phyloP scores from a whole-genome alignment of 2,888 invertebrate genomes.

The Netelia fuscicornis region DNA sequence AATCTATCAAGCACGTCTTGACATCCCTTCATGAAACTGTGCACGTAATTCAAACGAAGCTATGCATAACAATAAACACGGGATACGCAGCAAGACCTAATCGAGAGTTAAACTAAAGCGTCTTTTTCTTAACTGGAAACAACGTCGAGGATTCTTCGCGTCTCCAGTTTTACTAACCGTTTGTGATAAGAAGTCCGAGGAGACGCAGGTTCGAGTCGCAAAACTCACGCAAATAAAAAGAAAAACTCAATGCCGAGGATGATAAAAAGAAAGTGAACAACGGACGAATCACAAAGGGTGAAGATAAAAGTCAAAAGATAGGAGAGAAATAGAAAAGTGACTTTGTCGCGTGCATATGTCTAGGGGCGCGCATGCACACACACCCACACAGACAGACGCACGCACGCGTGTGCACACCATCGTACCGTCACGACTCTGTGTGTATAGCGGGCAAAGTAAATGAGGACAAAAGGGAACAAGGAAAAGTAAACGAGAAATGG shows the following conservation, averaged over 20 bases:
- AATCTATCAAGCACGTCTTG: too few relatives aligned
- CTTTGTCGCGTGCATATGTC: slow-evolving; percentile 32
- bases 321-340: slow-evolving; percentile 58
- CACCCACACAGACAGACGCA: background rate
- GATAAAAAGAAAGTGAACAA: slow-evolving; percentile 36
- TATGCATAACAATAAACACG: too few relatives aligned
- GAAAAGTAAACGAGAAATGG: slow-evolving; percentile 37
- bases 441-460: slow-evolving; percentile 48
- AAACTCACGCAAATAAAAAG: slow-evolving; percentile 13
- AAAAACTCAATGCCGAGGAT: slow-evolving; percentile 27
- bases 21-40: too few relatives aligned
- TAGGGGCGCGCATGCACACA: slow-evolving; percentile 10
- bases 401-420: background rate
- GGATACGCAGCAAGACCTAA: too few relatives aligned
- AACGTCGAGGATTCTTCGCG: background rate
- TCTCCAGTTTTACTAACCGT: background rate
- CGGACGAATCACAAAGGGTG: slow-evolving; percentile 60
- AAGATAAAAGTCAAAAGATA: slow-evolving; percentile 54
- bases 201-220: background rate
- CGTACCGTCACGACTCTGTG: slow-evolving; percentile 34
- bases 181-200: slow-evolving; percentile 15
- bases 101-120: too few relatives aligned
- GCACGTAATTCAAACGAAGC: too few relatives aligned
- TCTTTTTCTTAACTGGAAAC: background rate
- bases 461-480: slow-evolving; percentile 37